Percentiles rank a stretch among this genome's conserved stretches.
These are phyloP conservation scores for Percopsis omiscomaycus DNA, from an alignment of 2,797 vertebrate genomes.

Conservation along the genomic window DNA sequence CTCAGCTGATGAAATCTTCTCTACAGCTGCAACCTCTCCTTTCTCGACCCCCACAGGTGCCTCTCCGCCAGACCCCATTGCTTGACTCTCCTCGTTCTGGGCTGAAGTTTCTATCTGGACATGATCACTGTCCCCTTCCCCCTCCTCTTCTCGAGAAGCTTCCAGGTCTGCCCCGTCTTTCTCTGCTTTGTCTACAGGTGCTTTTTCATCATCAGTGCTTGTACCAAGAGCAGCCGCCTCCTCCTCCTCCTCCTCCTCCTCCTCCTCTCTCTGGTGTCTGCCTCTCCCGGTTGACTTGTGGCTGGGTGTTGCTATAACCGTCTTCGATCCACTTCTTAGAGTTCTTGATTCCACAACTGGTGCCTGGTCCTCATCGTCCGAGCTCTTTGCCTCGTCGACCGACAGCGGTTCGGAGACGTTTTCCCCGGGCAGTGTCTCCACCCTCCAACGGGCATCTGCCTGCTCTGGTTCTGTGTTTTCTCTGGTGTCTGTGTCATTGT, in stretches of 20 bases:
- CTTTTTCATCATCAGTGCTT: slow-evolving; percentile 5
- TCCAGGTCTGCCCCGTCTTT: not conserved
- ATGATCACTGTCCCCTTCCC: not conserved
- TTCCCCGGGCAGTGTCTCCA: not conserved
- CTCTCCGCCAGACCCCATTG: slow-evolving; percentile 1
- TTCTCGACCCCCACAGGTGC: not conserved
- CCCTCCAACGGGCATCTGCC: not conserved
- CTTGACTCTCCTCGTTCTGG: not conserved
- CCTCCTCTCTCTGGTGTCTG: slow-evolving; percentile 50
- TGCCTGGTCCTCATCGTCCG: slow-evolving; percentile 35
- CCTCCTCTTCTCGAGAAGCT: not conserved
- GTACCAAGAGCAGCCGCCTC: not conserved
- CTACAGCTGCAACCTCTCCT: not conserved
- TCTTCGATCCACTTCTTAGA: slow-evolving; percentile 75
- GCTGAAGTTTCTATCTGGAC: not conserved
- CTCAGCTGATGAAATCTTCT: not conserved
- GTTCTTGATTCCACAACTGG: slow-evolving; percentile 68
- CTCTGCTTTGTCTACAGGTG: slow-evolving; percentile 2
- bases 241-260: slow-evolving; percentile 1
- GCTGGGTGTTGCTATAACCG: slow-evolving; percentile 77
- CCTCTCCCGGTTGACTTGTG: slow-evolving; percentile 61
- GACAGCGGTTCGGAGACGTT: not conserved
- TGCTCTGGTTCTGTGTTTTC: not conserved
- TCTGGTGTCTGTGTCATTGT: too few species aligned
- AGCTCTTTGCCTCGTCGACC: not conserved